Percentiles rank a stretch among this genome's conserved stretches.
Evolutionary conservation across 2,888 invertebrate genomes (phyloP).

Genomic region (Pachymerium ferrugineum): DNA sequence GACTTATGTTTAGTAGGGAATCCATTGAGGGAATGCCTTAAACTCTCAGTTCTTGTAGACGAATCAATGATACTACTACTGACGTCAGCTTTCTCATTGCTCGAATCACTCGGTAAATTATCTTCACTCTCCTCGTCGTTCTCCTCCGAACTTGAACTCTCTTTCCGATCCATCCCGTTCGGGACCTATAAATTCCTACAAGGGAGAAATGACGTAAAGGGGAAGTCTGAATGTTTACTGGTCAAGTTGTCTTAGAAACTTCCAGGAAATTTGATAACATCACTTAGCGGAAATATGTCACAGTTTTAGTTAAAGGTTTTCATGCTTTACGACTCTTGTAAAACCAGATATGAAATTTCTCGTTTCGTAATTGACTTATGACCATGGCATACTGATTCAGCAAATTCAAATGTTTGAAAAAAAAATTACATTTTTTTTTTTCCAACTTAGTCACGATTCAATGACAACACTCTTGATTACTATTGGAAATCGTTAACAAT

Average conservation of each 20-base stretch:
- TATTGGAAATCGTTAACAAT: slow-evolving; percentile 4
- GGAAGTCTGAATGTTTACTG: too few relatives aligned
- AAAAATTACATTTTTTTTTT: too few relatives aligned
- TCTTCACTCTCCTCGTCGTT: not conserved
- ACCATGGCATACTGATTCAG: not conserved
- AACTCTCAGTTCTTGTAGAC: not conserved
- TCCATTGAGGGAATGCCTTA: not conserved
- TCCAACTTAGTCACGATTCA: too few relatives aligned
- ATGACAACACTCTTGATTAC: too few relatives aligned
- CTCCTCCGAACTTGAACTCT: not conserved
- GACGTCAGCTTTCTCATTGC: not conserved
- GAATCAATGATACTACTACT: not conserved
- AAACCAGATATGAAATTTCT: too few relatives aligned
- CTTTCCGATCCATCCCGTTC: not conserved
- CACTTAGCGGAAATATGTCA: not conserved
- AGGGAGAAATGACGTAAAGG: not conserved
- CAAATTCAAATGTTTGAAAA: not conserved
- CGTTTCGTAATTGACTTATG: not conserved
- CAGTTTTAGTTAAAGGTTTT: not conserved
- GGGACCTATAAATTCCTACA: not conserved
- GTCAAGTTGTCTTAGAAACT: not conserved
- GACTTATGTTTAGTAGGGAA: not conserved
- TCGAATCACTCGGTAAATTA: not conserved
- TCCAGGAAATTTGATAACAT: not conserved
- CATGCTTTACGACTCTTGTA: not conserved